Evolutionary conservation across 2,113 vertebrate genomes (phyloP), one percentile per base, ranked within the genome.

Genomic region (Dasypus novemcinctus): DNA sequence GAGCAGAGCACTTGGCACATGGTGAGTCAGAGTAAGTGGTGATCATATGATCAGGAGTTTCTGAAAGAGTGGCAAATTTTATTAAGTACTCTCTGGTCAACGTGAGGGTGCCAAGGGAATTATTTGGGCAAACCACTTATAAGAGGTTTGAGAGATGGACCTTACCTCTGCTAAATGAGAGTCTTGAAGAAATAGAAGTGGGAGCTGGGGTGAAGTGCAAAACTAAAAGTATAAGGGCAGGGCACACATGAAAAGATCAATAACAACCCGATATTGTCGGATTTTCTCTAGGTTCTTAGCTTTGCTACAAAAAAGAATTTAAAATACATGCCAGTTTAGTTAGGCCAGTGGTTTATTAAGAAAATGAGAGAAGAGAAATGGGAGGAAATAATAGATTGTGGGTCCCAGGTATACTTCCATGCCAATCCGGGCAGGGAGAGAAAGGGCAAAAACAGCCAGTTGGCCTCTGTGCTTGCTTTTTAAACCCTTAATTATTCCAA

Each of bases 141-240:
- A 82, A 33, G 59, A 86, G 64, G 21, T 61, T 36, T 87, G 63
- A 85, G 46, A 88, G 27, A 91, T 4, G 82, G 52, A 29, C 78
- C 8, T 6, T 76, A 49, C 36, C 36, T 74, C 46, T 74, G 29
- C 52, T 52, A 92, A 92, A 57, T 8, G 13, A 6, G 4, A 78
- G 9, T 74, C n/a, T 69, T n/a, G 0, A 4, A 36, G 41, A 38
- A 90, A 29, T 21, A 54, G n/a, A 86, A 13, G 6, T 0, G 8
- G n/a, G 29, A 68, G 54, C 1, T 41, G 7, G 29, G 31, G 33
- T 52, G 21, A 91, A 38, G 31, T 14, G 49, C 46, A 38, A 72
- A 79, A 49, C 66, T 43, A 80, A 36, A 91, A 76, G 4, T 33
- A 3, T 27, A 82, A 61, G 29, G 78, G 25, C 1, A 52, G 4